Percentiles rank a stretch among this genome's conserved stretches.
Conservation (phyloP, 2,113 vertebrate species). For the Oreotrochilus melanogaster region DNA sequence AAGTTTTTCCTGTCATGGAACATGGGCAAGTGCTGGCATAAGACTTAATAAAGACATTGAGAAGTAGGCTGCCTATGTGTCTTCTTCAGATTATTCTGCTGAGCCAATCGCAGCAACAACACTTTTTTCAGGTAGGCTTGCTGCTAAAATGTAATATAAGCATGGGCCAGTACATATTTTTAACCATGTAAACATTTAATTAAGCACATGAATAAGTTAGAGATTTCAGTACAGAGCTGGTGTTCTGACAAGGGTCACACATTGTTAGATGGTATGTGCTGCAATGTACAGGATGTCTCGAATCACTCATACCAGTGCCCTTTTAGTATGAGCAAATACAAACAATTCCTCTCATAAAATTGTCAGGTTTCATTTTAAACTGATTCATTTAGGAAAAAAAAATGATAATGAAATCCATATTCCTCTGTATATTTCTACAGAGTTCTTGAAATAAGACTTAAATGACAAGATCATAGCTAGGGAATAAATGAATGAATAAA, state of each 20-base stretch:
- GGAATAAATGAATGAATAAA: neutral
- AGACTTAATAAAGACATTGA: neutral
- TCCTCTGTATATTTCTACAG: neutral
- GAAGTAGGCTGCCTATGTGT: neutral
- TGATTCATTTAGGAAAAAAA: neutral
- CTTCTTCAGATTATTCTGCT: neutral
- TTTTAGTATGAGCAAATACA: neutral
- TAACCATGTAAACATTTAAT: neutral
- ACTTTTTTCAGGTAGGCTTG: neutral
- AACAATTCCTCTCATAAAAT: neutral
- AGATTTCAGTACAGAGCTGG: neutral
- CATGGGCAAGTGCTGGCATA: neutral
- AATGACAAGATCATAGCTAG: neutral
- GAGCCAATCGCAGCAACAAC: neutral
- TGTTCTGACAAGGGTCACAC: neutral
- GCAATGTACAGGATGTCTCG: neutral
- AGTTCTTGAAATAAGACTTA: neutral
- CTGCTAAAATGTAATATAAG: neutral
- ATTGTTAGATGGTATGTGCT: neutral
- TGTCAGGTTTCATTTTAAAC: neutral
- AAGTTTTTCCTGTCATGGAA: neutral
- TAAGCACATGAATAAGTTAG: neutral
- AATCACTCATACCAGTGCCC: neutral
- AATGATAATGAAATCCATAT: neutral
- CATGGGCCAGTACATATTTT: neutral